Evolutionary conservation across 2,797 vertebrate species (phyloP).

Genomic region (Gymnoscopelus microlampas): DNA sequence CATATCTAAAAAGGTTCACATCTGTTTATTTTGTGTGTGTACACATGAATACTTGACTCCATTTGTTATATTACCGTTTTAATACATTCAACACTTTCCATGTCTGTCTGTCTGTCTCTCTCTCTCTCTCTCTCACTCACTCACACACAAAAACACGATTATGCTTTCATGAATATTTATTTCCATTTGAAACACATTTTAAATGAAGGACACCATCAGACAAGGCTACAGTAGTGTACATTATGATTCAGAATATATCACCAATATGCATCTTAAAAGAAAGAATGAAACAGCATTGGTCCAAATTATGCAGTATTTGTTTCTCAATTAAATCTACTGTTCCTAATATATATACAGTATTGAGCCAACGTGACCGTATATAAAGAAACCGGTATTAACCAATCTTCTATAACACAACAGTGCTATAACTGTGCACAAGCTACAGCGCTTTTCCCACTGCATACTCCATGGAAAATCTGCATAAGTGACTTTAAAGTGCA

Average conservation of each 20-base stretch:
- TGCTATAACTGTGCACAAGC: background rate
- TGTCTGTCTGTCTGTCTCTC: background rate
- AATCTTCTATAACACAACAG: background rate
- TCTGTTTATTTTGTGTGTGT: no score
- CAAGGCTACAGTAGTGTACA: slow-evolving; percentile 42
- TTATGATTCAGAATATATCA: slow-evolving; percentile 6
- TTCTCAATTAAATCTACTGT: background rate
- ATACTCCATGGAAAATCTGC: slow-evolving; percentile 16
- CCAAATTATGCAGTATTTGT: slow-evolving; percentile 1
- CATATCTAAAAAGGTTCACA: no score
- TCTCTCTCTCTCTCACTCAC: no score
- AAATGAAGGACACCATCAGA: slow-evolving; percentile 60
- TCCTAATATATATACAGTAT: background rate
- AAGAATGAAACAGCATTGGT: slow-evolving; percentile 3
- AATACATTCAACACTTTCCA: no score
- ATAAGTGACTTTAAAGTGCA: slow-evolving; percentile 45
- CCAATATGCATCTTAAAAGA: slow-evolving; percentile 16
- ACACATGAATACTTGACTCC: no score
- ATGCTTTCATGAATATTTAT: slow-evolving; percentile 49
- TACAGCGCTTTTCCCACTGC: background rate
- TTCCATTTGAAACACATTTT: slow-evolving; percentile 63
- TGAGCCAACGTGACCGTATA: background rate
- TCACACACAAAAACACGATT: background rate
- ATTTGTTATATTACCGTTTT: no score
- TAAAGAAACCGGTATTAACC: background rate